Percentiles rank a stretch among this genome's conserved stretches.
These are phyloP conservation scores for Clanis bilineata DNA, from an alignment of 2,888 invertebrate genomes.

Conservation along the genomic window DNA sequence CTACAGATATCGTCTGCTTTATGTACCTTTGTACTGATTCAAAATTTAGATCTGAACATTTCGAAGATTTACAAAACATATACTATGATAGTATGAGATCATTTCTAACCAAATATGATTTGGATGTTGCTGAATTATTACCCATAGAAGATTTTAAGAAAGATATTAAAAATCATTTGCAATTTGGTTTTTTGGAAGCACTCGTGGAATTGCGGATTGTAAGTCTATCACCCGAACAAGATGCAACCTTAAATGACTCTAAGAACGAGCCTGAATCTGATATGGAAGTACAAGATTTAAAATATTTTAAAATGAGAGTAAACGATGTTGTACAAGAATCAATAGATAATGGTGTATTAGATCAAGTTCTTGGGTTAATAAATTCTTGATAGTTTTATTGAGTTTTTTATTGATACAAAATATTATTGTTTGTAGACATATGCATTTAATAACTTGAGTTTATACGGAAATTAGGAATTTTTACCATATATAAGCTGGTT, in stretches of 20 bases:
- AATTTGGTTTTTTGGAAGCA: constrained; percentile 60
- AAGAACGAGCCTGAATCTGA: constrained; percentile 33
- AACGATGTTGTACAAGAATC: constrained; percentile 64
- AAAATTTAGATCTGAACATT: constrained; percentile 54
- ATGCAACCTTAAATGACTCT: constrained; percentile 36
- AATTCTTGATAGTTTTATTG: constrained; percentile 21
- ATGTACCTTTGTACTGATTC: constrained; percentile 62
- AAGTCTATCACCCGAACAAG: constrained; percentile 45
- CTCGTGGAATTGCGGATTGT: constrained; percentile 59
- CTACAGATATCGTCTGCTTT: constrained; percentile 62
- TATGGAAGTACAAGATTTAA: constrained; percentile 34
- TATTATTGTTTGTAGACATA: too few species aligned
- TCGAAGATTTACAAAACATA: constrained; percentile 43
- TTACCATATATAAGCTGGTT: too few species aligned
- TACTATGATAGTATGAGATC: constrained; percentile 56
- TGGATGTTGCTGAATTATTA: constrained; percentile 50
- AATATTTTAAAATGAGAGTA: constrained; percentile 47
- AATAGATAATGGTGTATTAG: constrained; percentile 50
- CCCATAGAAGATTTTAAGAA: constrained; percentile 47
- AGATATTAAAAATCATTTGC: constrained; percentile 50
- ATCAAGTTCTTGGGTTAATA: constrained; percentile 42
- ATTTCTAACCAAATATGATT: constrained; percentile 46
- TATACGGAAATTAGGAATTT: too few species aligned
- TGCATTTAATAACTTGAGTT: too few species aligned
- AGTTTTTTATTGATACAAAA: not conserved